Evolutionary conservation across 2,113 vertebrate genomes (phyloP).

Genomic region (Nanorana parkeri): DNA sequence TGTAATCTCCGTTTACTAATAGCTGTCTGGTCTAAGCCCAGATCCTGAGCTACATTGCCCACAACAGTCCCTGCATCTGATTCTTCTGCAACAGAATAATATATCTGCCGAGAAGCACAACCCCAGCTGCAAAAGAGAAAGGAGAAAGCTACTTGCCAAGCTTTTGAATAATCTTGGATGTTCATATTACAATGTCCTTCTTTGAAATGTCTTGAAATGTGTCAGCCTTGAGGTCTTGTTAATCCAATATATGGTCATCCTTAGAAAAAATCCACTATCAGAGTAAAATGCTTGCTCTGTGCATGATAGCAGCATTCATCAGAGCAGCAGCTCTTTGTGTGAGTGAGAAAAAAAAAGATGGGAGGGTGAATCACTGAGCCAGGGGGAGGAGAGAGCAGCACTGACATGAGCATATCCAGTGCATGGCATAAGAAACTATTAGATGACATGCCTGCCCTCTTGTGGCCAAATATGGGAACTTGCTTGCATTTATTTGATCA

Average conservation of each 20-base stretch:
- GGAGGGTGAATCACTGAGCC: conserved; percentile 27
- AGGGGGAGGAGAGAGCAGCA: neutral
- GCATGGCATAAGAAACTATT: too few relatives aligned
- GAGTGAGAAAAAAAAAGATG: conserved; percentile 10
- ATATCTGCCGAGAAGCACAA: too few relatives aligned
- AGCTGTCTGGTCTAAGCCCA: conserved; percentile 81
- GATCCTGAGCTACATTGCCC: conserved; percentile 79
- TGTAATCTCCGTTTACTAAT: conserved; percentile 80
- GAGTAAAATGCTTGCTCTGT: too few relatives aligned
- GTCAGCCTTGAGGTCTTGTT: too few relatives aligned
- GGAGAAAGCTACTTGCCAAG: too few relatives aligned
- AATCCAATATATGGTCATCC: conserved; percentile 58
- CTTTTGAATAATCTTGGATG: too few relatives aligned
- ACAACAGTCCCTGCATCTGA: conserved; percentile 62
- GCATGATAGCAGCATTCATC: too few relatives aligned
- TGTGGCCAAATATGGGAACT: neutral
- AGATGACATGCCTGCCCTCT: conserved; percentile 18
- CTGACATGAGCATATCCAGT: neutral
- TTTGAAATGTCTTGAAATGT: conserved; percentile 1
- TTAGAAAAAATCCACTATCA: neutral
- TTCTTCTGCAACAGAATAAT: too few relatives aligned
- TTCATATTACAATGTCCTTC: too few relatives aligned
- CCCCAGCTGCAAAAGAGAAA: too few relatives aligned
- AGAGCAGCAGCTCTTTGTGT: conserved; percentile 4
- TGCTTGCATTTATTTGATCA: too few relatives aligned